Conservation (phyloP, 2,797 vertebrate species). For the Rhodeus uyekii region DNA sequence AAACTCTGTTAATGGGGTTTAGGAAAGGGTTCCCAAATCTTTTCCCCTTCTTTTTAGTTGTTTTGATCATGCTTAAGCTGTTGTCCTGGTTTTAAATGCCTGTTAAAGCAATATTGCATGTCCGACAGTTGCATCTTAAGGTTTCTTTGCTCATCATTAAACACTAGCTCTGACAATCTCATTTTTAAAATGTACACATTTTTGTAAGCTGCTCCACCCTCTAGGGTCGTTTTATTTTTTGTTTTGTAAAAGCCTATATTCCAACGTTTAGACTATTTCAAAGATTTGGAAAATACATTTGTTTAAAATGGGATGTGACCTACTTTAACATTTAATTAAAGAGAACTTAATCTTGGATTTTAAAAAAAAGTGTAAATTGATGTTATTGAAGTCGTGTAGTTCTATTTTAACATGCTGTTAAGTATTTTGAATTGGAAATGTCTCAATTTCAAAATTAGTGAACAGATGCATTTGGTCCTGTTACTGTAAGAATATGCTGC, state of each 20-base stretch:
- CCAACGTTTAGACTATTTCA: neutral
- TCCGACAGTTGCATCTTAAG: constrained; percentile 27
- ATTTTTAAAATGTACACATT: constrained; percentile 42
- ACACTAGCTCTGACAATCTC: constrained; percentile 60
- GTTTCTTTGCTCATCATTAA: constrained; percentile 42
- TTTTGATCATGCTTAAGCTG: neutral
- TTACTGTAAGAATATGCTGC: constrained; percentile 19
- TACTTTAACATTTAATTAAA: neutral
- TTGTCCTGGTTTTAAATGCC: constrained; percentile 22
- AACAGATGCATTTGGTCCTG: constrained; percentile 9
- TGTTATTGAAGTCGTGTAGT: neutral
- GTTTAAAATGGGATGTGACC: neutral
- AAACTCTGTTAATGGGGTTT: neutral
- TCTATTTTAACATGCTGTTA: neutral
- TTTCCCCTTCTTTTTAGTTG: constrained; percentile 3
- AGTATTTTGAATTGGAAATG: neutral
- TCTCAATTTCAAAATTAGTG: neutral
- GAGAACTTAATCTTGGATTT: neutral
- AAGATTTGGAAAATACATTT: neutral
- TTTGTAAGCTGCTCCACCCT: constrained; percentile 51
- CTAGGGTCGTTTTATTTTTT: constrained; percentile 8
- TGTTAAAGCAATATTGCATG: constrained; percentile 56
- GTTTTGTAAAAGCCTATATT: neutral
- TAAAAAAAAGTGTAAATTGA: neutral
- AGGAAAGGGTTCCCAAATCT: neutral